Percentiles rank a stretch among this genome's conserved stretches.
phyloP scores from a whole-genome alignment of 2,113 vertebrate species.

The Corythaeola cristata region DNA sequence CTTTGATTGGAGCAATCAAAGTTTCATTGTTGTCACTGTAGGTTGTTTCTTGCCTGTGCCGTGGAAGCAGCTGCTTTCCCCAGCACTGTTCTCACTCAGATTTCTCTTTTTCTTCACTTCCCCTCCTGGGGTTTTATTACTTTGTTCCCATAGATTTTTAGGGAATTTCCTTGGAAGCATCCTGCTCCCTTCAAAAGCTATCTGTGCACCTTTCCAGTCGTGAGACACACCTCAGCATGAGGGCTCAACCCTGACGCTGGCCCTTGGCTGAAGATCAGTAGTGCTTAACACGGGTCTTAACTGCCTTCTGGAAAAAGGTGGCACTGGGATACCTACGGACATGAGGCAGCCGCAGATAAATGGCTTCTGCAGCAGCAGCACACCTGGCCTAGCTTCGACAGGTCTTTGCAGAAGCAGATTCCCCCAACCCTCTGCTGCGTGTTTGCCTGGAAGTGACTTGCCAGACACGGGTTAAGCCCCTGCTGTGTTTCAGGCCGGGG shows the following conservation, averaged over 20 bases:
- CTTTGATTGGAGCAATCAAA: background rate
- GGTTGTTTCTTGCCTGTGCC: background rate
- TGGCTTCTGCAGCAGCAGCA: rapidly evolving
- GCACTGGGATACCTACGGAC: rapidly evolving
- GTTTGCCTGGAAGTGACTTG: background rate
- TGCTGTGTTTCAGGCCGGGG: background rate
- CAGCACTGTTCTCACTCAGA: rapidly evolving
- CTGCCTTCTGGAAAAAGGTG: rapidly evolving
- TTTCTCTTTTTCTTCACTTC: background rate
- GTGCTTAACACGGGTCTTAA: rapidly evolving
- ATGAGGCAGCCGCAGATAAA: rapidly evolving
- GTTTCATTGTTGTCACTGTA: background rate
- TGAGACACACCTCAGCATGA: background rate
- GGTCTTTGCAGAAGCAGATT: background rate
- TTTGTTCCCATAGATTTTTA: background rate
- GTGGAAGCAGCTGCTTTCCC: background rate
- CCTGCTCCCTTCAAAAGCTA: background rate
- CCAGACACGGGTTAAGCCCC: background rate
- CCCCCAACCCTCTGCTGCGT: background rate
- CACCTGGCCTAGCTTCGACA: background rate
- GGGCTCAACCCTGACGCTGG: rapidly evolving
- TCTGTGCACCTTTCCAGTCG: rapidly evolving
- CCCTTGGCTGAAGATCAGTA: background rate
- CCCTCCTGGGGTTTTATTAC: background rate
- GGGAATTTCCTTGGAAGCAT: background rate